phyloP scores from a whole-genome alignment of 2,888 invertebrate genomes.

The Meiosimyza decipiens region DNA sequence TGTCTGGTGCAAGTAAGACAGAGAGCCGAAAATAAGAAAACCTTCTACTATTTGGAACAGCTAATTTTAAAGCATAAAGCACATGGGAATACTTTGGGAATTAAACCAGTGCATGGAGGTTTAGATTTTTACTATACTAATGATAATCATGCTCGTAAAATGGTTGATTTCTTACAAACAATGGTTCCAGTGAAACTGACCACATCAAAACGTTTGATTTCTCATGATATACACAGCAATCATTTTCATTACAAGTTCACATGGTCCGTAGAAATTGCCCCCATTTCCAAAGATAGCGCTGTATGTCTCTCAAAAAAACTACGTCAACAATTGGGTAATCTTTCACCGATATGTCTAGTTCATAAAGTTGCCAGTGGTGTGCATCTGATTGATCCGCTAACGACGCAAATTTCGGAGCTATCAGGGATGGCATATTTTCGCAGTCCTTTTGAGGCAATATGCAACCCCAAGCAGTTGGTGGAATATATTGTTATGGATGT shows the following conservation, averaged over 20 bases:
- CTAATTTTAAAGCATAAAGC: constrained; percentile 95
- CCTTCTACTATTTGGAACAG: constrained; percentile 97
- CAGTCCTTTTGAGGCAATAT: constrained; percentile 86
- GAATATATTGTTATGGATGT: constrained; percentile 97
- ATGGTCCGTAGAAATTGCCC: constrained; percentile 93
- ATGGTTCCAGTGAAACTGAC: constrained; percentile 89
- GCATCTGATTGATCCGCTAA: constrained; percentile 91
- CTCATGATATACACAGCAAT: constrained; percentile 97
- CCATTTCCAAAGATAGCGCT: constrained; percentile 93
- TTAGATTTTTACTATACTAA: constrained; percentile 94
- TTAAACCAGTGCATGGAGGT: constrained; percentile 88
- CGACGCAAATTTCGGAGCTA: constrained; percentile 91
- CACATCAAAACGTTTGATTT: constrained; percentile 93
- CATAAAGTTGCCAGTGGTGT: constrained; percentile 88
- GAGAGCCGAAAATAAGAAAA: constrained; percentile 92
- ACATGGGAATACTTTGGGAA: constrained; percentile 89
- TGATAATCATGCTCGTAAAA: constrained; percentile 91
- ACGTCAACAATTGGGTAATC: constrained; percentile 87
- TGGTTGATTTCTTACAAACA: constrained; percentile 91
- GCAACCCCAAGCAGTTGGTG: constrained; percentile 88
- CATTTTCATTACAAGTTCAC: constrained; percentile 96
- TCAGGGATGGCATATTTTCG: constrained; percentile 85
- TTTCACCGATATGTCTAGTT: constrained; percentile 89
- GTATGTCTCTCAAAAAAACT: constrained; percentile 90
- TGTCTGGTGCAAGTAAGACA: constrained; percentile 91